A percentile compares a stretch with the other conserved stretches of the same genome.
Conservation (phyloP, 2,888 invertebrate genomes). For the Strigamia maritima region DNA sequence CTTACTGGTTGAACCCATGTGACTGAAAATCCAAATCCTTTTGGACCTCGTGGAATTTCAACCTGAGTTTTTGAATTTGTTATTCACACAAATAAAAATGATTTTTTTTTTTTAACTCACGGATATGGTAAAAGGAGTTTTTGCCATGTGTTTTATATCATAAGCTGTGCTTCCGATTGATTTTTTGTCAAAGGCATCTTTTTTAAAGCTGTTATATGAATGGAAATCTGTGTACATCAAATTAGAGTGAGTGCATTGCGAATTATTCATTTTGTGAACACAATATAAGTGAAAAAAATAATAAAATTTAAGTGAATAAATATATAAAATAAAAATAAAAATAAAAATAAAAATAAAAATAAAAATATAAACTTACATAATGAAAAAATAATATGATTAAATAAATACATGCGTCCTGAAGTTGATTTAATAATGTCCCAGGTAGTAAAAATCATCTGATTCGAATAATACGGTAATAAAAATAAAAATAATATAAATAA, state of each 20-base stretch:
- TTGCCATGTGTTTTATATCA: conserved; percentile 34
- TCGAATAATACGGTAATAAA: neutral
- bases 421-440: conserved; percentile 11
- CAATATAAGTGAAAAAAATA: neutral
- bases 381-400: neutral
- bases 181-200: conserved; percentile 15
- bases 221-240: conserved; percentile 6
- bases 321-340: neutral
- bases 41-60: conserved; percentile 36
- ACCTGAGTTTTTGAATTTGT: neutral
- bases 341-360: neutral
- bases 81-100: neutral
- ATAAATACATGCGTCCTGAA: neutral
- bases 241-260: neutral
- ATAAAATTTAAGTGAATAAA: neutral
- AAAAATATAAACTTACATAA: neutral
- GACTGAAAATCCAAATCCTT: conserved; percentile 39
- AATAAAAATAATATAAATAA: neutral
- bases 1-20: conserved; percentile 39
- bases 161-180: neutral
- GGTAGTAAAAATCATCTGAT: conserved; percentile 5
- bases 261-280: neutral
- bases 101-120: neutral
- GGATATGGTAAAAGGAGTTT: conserved; percentile 36
- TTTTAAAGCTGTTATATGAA: conserved; percentile 23